These are phyloP conservation scores for Atractosteus spatula DNA, from an alignment of 2,113 vertebrate species.

Conservation along the genomic window DNA sequence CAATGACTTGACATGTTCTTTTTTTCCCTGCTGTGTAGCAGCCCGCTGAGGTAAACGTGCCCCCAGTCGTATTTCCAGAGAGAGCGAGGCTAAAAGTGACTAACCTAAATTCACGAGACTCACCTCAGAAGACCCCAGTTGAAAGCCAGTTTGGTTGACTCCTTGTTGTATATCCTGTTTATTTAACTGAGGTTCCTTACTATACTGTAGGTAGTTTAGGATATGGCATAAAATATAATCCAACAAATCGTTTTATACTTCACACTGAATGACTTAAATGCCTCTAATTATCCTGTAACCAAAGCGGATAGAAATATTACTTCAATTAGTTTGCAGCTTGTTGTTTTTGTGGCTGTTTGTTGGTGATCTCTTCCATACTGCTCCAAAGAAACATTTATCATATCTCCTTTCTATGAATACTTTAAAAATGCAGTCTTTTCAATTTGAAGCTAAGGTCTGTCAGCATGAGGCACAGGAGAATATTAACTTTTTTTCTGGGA, in stretches of 20 bases:
- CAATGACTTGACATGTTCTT: no score
- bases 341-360: conserved; percentile 48
- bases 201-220: conserved; percentile 47
- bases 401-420: no score
- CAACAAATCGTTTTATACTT: no score
- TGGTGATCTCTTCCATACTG: not conserved
- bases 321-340: conserved; percentile 59
- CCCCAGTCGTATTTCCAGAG: conserved; percentile 29
- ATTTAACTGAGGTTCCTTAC: conserved; percentile 51
- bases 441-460: no score
- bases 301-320: conserved; percentile 62
- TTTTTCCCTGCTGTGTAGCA: no score
- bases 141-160: conserved; percentile 29
- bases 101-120: conserved; percentile 69
- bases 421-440: no score
- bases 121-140: conserved; percentile 69
- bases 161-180: conserved; percentile 49
- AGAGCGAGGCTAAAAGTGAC: conserved; percentile 36
- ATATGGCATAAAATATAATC: no score
- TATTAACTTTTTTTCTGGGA: no score
- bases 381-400: not conserved
- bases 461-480: no score
- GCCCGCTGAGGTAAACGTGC: conserved; percentile 37
- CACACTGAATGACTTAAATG: no score
- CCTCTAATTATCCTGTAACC: no score